A percentile compares a stretch with the other conserved stretches of the same genome.
Evolutionary conservation across 2,113 vertebrate genomes (phyloP).

Genomic region (Leptocoma aspasia): DNA sequence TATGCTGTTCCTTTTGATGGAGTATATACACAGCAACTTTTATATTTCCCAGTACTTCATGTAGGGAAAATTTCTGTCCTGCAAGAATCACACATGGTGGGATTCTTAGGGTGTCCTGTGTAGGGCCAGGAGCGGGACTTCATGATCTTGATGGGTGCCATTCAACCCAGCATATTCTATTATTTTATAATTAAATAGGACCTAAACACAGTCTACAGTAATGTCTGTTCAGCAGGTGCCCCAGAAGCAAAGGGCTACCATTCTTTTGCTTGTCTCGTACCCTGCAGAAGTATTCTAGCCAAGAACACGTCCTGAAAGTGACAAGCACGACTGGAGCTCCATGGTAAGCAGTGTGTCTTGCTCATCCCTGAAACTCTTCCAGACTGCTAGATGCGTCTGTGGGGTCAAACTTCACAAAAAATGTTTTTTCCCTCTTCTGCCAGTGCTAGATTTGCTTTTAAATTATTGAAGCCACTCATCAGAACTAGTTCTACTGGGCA

Average conservation of each 20-base stretch:
- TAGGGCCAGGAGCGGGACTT: neutral
- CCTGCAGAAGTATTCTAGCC: neutral
- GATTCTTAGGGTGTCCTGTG: neutral
- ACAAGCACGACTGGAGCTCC: neutral
- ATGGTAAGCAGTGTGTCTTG: neutral
- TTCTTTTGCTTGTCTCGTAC: neutral
- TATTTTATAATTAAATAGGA: neutral
- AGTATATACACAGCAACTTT: neutral
- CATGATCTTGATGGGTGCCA: neutral
- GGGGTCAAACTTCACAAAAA: neutral
- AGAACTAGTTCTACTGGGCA: neutral
- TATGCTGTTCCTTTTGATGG: neutral
- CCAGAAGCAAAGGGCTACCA: neutral
- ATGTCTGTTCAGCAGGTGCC: neutral
- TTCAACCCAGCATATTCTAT: neutral
- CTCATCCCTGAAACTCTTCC: neutral
- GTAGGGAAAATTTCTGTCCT: neutral
- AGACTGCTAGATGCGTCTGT: neutral
- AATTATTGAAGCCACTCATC: constrained; percentile 4
- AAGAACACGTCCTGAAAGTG: neutral
- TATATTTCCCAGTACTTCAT: neutral
- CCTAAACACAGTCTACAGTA: neutral
- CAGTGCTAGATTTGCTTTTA: neutral
- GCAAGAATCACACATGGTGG: neutral
- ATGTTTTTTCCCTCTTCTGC: neutral